Evolutionary conservation across 2,888 invertebrate genomes (phyloP), one percentile per base, ranked within the genome.

Genomic region (Lingula anatina): DNA sequence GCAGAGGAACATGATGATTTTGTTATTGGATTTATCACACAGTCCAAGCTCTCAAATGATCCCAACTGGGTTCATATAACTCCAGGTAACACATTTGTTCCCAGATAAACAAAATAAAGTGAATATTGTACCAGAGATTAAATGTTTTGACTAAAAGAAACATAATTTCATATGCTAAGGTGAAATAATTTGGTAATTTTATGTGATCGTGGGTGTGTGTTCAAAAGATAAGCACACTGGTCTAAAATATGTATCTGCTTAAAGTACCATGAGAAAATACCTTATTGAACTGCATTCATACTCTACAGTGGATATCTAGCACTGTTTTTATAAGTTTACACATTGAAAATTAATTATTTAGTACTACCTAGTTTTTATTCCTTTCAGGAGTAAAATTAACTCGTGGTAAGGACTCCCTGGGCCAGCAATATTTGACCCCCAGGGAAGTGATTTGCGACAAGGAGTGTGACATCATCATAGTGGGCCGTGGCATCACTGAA

Each of bases 381-480:
- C 27, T 57, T 60, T 40, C 60, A 75, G 96, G 96, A 36, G 92
- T 96, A 0, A 86, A 89, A 68, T 77, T 93, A 9, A 80, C 81
- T 5, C 81, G 81, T 53, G 82, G 82, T 49, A 81, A 81, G 12
- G 97, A 97, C 78, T 78, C 80, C 31, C 80, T 92, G 47, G 95
- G 93, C 0, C 92, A 97, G 71, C 86, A 87, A 53, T 99, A 97
- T 74, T 84, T 87, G 54, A 86, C 87, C 15, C 94, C 96, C 1
- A 85, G 87, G 59, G 82, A 83, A 60, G 90, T 91, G 3, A 83
- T 99, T 4, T 73, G 84, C 40, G 83, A 87, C 44, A 84, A 85
- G 57, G 90, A 90, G 23, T 92, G 90, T 37, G 99, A 99, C 78
- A 81, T 97, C 40, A 87, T 90, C 26, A 94, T 99, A 9, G 95